Evolutionary conservation across 2,113 vertebrate genomes (phyloP).

Genomic region (Leptosomus discolor): DNA sequence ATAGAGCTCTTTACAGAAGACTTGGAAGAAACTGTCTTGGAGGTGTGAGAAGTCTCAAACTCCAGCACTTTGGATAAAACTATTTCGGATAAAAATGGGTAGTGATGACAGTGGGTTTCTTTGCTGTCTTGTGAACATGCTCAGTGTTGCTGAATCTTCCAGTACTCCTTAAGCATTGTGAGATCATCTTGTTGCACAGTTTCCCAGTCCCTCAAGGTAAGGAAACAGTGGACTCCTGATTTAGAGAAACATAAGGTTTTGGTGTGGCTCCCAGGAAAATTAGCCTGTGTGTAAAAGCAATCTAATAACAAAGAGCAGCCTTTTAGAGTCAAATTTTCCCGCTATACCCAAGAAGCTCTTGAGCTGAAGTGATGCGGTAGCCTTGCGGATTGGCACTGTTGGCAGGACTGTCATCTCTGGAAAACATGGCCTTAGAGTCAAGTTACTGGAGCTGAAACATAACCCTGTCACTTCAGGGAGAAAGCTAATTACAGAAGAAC

Average conservation of each 20-base stretch:
- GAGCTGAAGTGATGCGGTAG: not conserved
- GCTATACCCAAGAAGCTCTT: not conserved
- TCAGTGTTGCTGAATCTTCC: not conserved
- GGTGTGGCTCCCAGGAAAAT: not conserved
- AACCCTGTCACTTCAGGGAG: not conserved
- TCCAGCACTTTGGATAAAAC: not conserved
- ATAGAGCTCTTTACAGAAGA: not conserved
- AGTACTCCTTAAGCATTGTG: rapidly evolving
- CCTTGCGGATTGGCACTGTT: not conserved
- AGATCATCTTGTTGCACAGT: not conserved
- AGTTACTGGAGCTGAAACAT: not conserved
- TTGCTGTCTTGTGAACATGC: not conserved
- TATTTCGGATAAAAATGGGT: not conserved
- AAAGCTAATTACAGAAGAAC: not conserved
- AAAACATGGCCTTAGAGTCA: not conserved
- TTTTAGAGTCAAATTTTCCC: not conserved
- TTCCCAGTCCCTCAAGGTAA: not conserved
- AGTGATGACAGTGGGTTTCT: not conserved
- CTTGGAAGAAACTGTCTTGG: not conserved
- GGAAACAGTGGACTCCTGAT: not conserved
- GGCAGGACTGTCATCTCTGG: not conserved
- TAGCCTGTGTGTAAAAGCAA: rapidly evolving
- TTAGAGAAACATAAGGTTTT: not conserved
- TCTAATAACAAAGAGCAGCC: not conserved
- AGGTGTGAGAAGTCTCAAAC: not conserved